phyloP scores from a whole-genome alignment of 2,888 invertebrate species.

The Archips crataeganus region DNA sequence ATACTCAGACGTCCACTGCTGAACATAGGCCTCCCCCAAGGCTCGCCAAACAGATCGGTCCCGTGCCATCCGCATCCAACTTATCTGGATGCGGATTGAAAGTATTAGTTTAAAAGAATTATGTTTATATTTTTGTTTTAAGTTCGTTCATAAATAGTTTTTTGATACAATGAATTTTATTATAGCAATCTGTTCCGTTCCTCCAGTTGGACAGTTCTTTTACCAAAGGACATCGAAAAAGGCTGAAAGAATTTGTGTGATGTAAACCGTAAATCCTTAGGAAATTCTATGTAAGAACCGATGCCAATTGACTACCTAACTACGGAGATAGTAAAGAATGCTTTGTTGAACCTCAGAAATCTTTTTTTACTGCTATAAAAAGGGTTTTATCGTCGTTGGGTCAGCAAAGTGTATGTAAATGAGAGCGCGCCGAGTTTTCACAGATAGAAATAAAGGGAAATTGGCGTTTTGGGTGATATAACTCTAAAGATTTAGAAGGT shows the following conservation, averaged over 20 bases:
- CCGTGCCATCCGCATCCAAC: too few species aligned
- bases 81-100: too few species aligned
- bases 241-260: constrained; percentile 19
- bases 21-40: too few species aligned
- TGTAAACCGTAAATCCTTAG: constrained; percentile 9
- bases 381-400: constrained; percentile 79
- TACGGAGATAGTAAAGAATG: constrained; percentile 54
- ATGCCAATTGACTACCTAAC: constrained; percentile 41
- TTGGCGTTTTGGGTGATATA: constrained; percentile 65
- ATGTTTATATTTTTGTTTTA: too few species aligned
- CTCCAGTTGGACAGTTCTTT: not conserved
- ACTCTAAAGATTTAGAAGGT: constrained; percentile 56
- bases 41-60: too few species aligned
- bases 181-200: not conserved
- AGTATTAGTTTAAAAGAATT: too few species aligned
- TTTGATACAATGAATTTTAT: not conserved
- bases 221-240: constrained; percentile 10
- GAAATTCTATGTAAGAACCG: constrained; percentile 21
- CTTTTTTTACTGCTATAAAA: constrained; percentile 76
- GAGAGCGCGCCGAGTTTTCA: constrained; percentile 65
- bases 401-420: constrained; percentile 84
- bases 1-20: too few species aligned
- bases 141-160: too few species aligned
- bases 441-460: constrained; percentile 70
- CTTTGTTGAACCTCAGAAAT: constrained; percentile 72